Percentiles rank a stretch among this genome's conserved stretches.
These are phyloP conservation scores for Bombylius major DNA, from an alignment of 2,888 invertebrate genomes.

Conservation along the genomic window DNA sequence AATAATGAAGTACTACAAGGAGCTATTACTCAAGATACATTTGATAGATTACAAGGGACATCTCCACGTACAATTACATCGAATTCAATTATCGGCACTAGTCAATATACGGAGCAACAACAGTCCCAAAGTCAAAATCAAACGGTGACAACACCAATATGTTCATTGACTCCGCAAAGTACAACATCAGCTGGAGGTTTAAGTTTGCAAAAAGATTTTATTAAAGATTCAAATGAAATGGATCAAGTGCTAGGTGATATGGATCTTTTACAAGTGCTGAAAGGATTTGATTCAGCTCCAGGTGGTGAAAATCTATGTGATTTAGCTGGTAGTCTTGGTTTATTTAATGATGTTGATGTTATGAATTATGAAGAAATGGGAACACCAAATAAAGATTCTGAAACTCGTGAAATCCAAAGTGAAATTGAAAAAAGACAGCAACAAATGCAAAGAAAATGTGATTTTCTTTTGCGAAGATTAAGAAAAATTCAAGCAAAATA, in stretches of 20 bases:
- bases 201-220: conserved; percentile 40
- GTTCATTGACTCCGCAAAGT: conserved; percentile 24
- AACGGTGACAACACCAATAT: conserved; percentile 8
- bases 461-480: conserved; percentile 58
- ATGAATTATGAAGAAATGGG: conserved; percentile 16
- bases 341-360: conserved; percentile 18
- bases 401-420: conserved; percentile 21
- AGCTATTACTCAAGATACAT: conserved; percentile 7
- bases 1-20: background rate
- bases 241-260: conserved; percentile 56
- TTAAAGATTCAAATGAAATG: conserved; percentile 48
- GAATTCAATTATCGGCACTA: background rate
- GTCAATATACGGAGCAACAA: background rate
- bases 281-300: conserved; percentile 49
- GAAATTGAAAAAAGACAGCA: conserved; percentile 29
- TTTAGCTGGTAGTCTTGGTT: conserved; percentile 26
- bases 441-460: conserved; percentile 54
- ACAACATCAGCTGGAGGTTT: conserved; percentile 16
- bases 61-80: conserved; percentile 13
- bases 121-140: background rate
- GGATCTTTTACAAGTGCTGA: conserved; percentile 63
- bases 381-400: conserved; percentile 8
- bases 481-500: conserved; percentile 62
- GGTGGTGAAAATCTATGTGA: conserved; percentile 26
- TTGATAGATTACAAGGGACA: conserved; percentile 12